Evolutionary conservation across 2,797 vertebrate genomes (phyloP), one percentile per base, ranked within the genome.

Genomic region (Nothura maculosa): DNA sequence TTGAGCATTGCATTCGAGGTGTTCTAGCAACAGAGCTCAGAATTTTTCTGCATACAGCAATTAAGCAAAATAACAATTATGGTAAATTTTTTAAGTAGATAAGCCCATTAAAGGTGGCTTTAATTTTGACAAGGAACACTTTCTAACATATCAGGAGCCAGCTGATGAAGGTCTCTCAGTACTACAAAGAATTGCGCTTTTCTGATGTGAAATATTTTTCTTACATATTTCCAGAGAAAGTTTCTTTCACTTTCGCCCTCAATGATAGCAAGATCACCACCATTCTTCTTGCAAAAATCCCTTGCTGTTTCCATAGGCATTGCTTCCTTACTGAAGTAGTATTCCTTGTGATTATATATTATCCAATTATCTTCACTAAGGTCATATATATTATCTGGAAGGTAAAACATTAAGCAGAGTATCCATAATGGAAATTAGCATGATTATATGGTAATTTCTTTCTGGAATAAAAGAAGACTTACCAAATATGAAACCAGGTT

Each of bases 201-300:
- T 91, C 67, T 81, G 18, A 96, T 79, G n/a, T n/a, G 52, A 79
- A 70, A 34, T 6, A 14, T 28, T 3, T 48, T 91, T 93, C 98
- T 98, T 98, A 98, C 99, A 92, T 98, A 98, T 98, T 97, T 99
- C 99, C 98, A 99, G 20, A 99, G 85, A 94, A 99, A 99, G 81
- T 96, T 98, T 96, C 98, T 98, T 97, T 99, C 98, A 42, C 92
- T 98, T 79, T 99, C 98, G 32, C 93, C 97, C 62, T 97, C 98
- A 94, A 99, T 98, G 47, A 98, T 96, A 16, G 40, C 98, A 72
- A 99, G 98, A 64, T 99, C 99, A 55, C 98, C 98, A 94, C 98
- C 98, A 85, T 97, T 98, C 78, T 94, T 98, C 95, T 97, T 98
- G 96, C 99, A 99, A 92, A 97, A 98, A 1, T 64, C 94, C 68